These are phyloP conservation scores for Esox lucius DNA, from an alignment of 2,797 vertebrate species.

Conservation along the genomic window DNA sequence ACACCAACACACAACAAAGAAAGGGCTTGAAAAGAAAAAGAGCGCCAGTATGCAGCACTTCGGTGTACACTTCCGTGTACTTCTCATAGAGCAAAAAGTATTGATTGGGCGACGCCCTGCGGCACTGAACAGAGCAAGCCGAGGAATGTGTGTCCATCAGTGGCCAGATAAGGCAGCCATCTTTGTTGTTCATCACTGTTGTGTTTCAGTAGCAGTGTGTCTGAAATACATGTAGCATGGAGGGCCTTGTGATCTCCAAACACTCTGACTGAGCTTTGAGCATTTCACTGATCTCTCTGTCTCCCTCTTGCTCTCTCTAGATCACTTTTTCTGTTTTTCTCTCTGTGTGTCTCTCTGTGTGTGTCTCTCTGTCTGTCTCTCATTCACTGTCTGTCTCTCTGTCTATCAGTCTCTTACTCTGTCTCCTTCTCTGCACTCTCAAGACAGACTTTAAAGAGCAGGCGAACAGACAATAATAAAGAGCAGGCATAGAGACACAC, in stretches of 20 bases:
- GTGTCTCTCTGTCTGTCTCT: conserved; percentile 4
- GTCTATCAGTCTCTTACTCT: background rate
- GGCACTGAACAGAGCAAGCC: conserved; percentile 21
- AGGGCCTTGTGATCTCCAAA: conserved; percentile 56
- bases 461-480: no score
- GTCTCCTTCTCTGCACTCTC: background rate
- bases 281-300: background rate
- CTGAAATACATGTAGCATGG: conserved; percentile 66
- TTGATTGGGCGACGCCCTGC: conserved; percentile 45
- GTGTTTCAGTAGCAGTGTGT: conserved; percentile 54
- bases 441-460: no score
- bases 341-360: conserved; percentile 11
- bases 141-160: conserved; percentile 33
- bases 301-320: background rate
- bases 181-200: conserved; percentile 62
- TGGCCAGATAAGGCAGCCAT: conserved; percentile 71
- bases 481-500: no score
- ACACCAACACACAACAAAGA: conserved; percentile 64
- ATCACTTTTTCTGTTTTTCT: background rate
- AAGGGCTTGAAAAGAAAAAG: conserved; percentile 51
- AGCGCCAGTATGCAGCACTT: conserved; percentile 32
- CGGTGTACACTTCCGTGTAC: conserved; percentile 43
- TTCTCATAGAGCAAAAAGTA: conserved; percentile 47
- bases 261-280: conserved; percentile 1
- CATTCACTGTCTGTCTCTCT: background rate